Conservation (phyloP, 2,797 vertebrate species). For the Xiphophorus birchmanni region DNA sequence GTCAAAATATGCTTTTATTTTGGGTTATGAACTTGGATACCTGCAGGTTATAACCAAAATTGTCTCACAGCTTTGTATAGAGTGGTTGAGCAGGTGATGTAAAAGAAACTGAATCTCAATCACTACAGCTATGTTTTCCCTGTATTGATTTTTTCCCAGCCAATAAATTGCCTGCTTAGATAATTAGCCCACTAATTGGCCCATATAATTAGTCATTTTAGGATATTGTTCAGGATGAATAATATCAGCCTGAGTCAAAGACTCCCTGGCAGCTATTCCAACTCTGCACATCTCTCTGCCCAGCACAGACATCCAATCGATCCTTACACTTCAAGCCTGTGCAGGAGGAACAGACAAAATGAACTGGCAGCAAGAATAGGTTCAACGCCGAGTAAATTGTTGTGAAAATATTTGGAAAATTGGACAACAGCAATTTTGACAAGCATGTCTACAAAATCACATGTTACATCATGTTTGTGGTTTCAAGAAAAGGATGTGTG, state of each 20-base stretch:
- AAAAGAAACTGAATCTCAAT: slow-evolving; percentile 62
- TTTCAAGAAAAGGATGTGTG: not conserved
- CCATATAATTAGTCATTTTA: slow-evolving; percentile 84
- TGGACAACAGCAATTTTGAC: not conserved
- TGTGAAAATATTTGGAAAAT: not conserved
- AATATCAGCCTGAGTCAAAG: slow-evolving; percentile 75
- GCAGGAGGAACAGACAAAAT: slow-evolving; percentile 23
- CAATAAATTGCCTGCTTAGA: slow-evolving; percentile 78
- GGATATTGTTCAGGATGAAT: slow-evolving; percentile 80
- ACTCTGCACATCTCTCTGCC: slow-evolving; percentile 57
- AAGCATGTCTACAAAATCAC: not conserved
- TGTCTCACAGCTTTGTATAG: slow-evolving; percentile 18
- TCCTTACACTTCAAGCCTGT: slow-evolving; percentile 40
- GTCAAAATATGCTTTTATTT: slow-evolving; percentile 14
- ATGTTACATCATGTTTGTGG: not conserved
- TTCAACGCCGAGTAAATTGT: slow-evolving; percentile 1
- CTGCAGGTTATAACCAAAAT: not conserved
- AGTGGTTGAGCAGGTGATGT: slow-evolving; percentile 32
- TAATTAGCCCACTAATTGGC: slow-evolving; percentile 83
- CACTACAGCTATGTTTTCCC: slow-evolving; percentile 49
- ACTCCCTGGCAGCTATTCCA: slow-evolving; percentile 57
- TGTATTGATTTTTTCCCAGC: slow-evolving; percentile 67
- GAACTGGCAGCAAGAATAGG: slow-evolving; percentile 12
- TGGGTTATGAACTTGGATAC: slow-evolving; percentile 6
- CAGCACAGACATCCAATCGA: slow-evolving; percentile 64